These are phyloP conservation scores for Crossaster papposus DNA, from an alignment of 53 echinoderm and acorn worm species.

Conservation along the genomic window DNA sequence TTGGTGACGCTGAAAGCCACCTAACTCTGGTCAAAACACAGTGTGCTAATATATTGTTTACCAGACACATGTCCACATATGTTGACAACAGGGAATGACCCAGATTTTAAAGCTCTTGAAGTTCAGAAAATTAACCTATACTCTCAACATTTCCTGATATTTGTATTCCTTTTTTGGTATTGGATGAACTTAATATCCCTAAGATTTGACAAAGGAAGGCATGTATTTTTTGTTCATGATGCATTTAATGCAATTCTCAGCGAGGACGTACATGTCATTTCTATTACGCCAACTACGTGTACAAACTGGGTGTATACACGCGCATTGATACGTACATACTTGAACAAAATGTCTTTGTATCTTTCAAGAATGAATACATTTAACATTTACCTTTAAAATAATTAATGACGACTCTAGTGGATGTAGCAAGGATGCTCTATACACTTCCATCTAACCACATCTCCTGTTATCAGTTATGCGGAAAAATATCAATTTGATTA, in stretches of 20 bases:
- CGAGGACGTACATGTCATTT: no score
- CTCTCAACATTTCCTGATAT: no score
- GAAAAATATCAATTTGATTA: slow-evolving; percentile 20
- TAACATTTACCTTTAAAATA: neutral
- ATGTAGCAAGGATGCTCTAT: neutral
- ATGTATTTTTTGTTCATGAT: neutral
- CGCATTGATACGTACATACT: neutral
- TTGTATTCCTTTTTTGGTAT: no score
- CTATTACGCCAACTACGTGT: no score
- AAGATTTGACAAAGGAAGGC: no score
- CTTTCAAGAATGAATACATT: neutral
- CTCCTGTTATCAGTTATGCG: neutral
- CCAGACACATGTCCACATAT: neutral
- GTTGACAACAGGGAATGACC: neutral
- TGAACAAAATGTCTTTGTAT: neutral
- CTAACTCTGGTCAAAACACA: neutral
- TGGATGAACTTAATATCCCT: no score
- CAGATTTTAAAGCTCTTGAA: neutral
- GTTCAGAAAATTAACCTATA: neutral
- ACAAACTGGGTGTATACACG: neutral
- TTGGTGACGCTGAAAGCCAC: slow-evolving; percentile 1
- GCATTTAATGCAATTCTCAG: no score
- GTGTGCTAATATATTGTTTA: neutral
- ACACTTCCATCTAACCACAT: neutral
- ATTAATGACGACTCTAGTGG: neutral